These are phyloP conservation scores for Heliconius aoede DNA, from an alignment of 2,888 invertebrate species.

Conservation along the genomic window DNA sequence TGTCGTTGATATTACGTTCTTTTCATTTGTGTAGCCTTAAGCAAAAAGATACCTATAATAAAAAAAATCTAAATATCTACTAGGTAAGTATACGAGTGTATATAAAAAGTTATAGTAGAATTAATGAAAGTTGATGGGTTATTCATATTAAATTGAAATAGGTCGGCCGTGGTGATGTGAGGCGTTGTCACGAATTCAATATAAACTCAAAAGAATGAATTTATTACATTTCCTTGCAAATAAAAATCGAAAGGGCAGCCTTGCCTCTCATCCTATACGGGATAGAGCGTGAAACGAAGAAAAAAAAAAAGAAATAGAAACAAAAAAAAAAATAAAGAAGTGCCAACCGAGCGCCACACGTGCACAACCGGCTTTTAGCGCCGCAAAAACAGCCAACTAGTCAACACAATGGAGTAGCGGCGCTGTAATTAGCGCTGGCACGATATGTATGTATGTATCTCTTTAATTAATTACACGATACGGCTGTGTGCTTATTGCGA, in stretches of 20 bases:
- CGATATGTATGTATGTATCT: slow-evolving; percentile 35
- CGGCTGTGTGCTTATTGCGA: slow-evolving; percentile 30
- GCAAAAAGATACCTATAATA: slow-evolving; percentile 3
- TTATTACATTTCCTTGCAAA: too few species aligned
- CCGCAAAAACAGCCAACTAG: slow-evolving; percentile 47
- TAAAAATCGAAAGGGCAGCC: too few species aligned
- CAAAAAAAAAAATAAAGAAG: neutral
- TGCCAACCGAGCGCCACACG: slow-evolving; percentile 26
- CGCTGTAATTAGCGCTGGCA: slow-evolving; percentile 44
- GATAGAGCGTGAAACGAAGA: too few species aligned
- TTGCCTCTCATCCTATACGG: too few species aligned
- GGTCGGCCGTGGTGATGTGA: neutral
- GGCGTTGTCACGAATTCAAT: too few species aligned
- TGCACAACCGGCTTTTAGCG: slow-evolving; percentile 31
- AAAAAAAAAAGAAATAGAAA: neutral
- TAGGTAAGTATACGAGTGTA: too few species aligned
- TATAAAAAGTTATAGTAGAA: too few species aligned
- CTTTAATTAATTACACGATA: slow-evolving; percentile 37
- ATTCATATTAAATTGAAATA: neutral
- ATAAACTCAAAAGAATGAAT: too few species aligned
- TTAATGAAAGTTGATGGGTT: neutral
- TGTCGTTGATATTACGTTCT: neutral
- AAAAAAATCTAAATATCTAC: neutral
- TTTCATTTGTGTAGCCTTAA: neutral
- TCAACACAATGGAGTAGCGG: slow-evolving; percentile 44